These are phyloP conservation scores for Bergia puertoricense DNA, from an alignment of 92 coral and sea anemone species.

Conservation along the genomic window DNA sequence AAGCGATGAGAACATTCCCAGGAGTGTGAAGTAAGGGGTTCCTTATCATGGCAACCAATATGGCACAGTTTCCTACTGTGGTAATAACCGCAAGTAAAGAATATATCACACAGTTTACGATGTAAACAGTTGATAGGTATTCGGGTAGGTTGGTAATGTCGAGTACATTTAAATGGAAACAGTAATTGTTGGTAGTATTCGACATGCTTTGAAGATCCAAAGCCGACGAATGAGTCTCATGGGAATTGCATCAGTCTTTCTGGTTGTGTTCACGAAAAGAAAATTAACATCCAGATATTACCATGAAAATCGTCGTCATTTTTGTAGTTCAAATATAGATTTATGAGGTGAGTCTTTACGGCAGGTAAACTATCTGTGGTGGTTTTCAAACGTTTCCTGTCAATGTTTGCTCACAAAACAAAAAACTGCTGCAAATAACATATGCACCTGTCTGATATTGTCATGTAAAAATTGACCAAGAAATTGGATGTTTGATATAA, in stretches of 20 bases:
- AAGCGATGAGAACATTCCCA: conserved; percentile 48
- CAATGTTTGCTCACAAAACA: too few species aligned
- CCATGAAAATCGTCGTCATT: too few species aligned
- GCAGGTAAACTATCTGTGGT: too few species aligned
- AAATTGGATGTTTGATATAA: too few species aligned
- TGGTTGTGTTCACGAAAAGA: neutral
- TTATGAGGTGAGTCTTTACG: too few species aligned
- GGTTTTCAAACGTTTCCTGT: too few species aligned
- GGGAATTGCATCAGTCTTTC: neutral
- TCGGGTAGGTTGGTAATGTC: conserved; percentile 35
- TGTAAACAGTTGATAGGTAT: conserved; percentile 47
- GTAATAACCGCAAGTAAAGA: conserved; percentile 46
- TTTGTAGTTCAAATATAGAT: too few species aligned
- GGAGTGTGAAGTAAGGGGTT: conserved; percentile 57
- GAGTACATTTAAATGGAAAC: neutral
- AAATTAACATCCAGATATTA: neutral
- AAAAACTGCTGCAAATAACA: too few species aligned
- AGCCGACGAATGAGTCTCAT: neutral
- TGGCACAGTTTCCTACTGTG: conserved; percentile 42
- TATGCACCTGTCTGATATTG: too few species aligned
- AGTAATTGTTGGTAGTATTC: neutral
- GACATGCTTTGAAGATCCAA: neutral
- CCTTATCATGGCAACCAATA: conserved; percentile 41
- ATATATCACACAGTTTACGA: conserved; percentile 48
- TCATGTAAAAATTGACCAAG: too few species aligned